A percentile compares a stretch with the other conserved stretches of the same genome.
Evolutionary conservation across 2,113 vertebrate genomes (phyloP).

Genomic region (human (Homo sapiens)): GRCh38 chr14:42893001-42893500

Average conservation of each 20-base stretch:
- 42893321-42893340: background rate
- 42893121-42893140: constrained; percentile 10
- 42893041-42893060: background rate
- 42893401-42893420: background rate
- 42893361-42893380: background rate
- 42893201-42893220: background rate
- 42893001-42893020: background rate
- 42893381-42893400: background rate
- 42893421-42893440: background rate
- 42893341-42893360: background rate
- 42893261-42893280: background rate
- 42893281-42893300: background rate
- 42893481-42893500: background rate
- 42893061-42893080: constrained; percentile 24
- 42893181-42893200: background rate
- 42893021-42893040: background rate
- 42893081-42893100: background rate
- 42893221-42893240: background rate
- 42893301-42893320: background rate
- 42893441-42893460: background rate
- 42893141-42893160: background rate
- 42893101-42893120: constrained; percentile 50
- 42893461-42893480: background rate
- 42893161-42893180: background rate
- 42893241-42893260: background rate